Evolutionary conservation across 2,113 vertebrate genomes (phyloP), one percentile per base, ranked within the genome.

Genomic region (Ammodramus savannarum): DNA sequence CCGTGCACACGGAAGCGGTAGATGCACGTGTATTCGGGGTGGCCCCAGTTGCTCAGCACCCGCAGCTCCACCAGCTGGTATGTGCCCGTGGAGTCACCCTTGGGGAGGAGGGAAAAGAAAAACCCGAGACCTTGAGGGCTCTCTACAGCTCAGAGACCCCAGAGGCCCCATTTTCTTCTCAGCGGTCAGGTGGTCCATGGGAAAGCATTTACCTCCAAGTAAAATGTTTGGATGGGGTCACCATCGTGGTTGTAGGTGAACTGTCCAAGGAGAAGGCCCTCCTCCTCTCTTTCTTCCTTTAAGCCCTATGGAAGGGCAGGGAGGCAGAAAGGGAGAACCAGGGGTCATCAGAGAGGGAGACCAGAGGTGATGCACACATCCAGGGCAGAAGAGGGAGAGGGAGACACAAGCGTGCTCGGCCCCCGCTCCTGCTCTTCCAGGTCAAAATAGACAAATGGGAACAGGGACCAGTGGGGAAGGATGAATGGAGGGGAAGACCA

Each of bases 1-100:
- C 99, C 99, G 0, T 99, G 99, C 52, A 99, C 99, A 1, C 99
- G 97, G 98, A 99, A 99, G 80, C 99, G 99, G 96, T 99, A 99
- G 92, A 99, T 97, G 88, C 99, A 99, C 19, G 99, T 99, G 71
- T 99, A 99, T 29, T 99, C 98, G 0, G 98, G 97, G 74, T 99
- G 99, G 68, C 99, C 99, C 99, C 99, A 99, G 81, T 99, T 99
- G 66, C 98, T 98, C 90, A 99, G 97, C 68, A 99, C 97, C 17
- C 98, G 97, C 32, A 99, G 97, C 93, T 99, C 98, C 63, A 98
- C 97, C 92, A 98, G 95, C 82, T 97, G 96, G 81, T 97, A 99
- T 0, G 90, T 41, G 69, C 79, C 95, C 65, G 90, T 25, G 1
- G 92, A 74, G 11, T 97, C 90, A 82, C 69, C 93, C 98, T 98